phyloP scores from a whole-genome alignment of 2,888 invertebrate species.

The Notodonta dromedarius region DNA sequence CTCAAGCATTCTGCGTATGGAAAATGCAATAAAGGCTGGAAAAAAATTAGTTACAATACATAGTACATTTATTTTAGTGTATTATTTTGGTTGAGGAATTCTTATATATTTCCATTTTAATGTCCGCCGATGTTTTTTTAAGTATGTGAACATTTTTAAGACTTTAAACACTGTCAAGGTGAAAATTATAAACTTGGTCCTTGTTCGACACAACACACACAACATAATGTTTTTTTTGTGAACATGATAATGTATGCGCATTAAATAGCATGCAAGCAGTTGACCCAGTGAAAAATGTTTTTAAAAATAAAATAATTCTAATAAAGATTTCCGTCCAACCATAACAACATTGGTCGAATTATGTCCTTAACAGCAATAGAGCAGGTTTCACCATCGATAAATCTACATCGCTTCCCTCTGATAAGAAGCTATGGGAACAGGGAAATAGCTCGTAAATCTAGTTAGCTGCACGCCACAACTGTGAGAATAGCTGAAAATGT shows the following conservation, averaged over 20 bases:
- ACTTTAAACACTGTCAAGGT: too few species aligned
- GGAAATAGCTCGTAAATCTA: constrained; percentile 9
- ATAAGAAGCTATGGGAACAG: constrained; percentile 7
- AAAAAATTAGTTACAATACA: background rate
- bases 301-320: too few species aligned
- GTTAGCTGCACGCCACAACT: constrained; percentile 6
- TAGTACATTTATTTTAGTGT: too few species aligned
- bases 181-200: too few species aligned
- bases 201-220: too few species aligned
- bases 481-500: constrained; percentile 7
- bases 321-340: background rate
- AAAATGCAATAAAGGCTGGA: background rate
- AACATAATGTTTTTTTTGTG: too few species aligned
- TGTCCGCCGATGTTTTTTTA: too few species aligned
- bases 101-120: too few species aligned
- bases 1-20: background rate
- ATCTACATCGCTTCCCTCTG: constrained; percentile 3
- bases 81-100: too few species aligned
- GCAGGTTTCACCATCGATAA: constrained; percentile 5
- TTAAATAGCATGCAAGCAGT: background rate
- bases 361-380: background rate
- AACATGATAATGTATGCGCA: background rate
- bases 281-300: too few species aligned
- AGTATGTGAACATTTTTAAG: background rate
- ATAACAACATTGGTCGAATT: background rate